phyloP scores from a whole-genome alignment of 1,140 invertebrate genomes.

The Chymomyza costata region DNA sequence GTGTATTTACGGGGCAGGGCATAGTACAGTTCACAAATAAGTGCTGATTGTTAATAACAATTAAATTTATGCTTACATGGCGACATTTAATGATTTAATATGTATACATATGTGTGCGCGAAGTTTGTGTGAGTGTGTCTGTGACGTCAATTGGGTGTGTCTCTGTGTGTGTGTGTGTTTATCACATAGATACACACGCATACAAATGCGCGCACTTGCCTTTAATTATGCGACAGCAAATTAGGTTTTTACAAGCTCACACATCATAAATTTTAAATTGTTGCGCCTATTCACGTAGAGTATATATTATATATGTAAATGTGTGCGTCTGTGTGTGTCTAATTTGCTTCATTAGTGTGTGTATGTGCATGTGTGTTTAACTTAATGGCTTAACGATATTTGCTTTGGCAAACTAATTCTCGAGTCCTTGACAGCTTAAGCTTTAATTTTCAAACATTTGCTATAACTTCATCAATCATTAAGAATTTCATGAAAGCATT shows the following conservation, averaged over 20 bases:
- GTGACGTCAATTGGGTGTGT: not conserved
- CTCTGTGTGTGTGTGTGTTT: constrained; percentile 6
- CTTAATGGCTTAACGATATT: constrained; percentile 63
- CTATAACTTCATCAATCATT: constrained; percentile 63
- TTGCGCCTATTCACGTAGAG: constrained; percentile 10
- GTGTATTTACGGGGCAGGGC: not conserved
- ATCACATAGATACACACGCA: constrained; percentile 12
- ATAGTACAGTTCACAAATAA: constrained; percentile 36
- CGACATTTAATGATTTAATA: constrained; percentile 70
- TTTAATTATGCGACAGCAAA: constrained; percentile 67
- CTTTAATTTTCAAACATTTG: constrained; percentile 67
- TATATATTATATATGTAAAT: constrained; percentile 2
- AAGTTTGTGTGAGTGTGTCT: constrained; percentile 32
- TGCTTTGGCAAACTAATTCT: constrained; percentile 28
- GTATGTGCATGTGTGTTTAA: constrained; percentile 12
- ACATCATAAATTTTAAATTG: constrained; percentile 73
- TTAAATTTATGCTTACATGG: constrained; percentile 71
- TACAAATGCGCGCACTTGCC: constrained; percentile 11
- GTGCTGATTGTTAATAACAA: constrained; percentile 71
- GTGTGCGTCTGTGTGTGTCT: constrained; percentile 3
- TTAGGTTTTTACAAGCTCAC: constrained; percentile 70
- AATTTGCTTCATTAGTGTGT: constrained; percentile 3
- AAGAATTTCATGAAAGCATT: constrained; percentile 24
- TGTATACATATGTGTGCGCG: constrained; percentile 25
- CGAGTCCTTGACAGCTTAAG: constrained; percentile 22